These are phyloP conservation scores for Leptinotarsa lineolata DNA, from an alignment of 1,140 invertebrate genomes.

Conservation along the genomic window DNA sequence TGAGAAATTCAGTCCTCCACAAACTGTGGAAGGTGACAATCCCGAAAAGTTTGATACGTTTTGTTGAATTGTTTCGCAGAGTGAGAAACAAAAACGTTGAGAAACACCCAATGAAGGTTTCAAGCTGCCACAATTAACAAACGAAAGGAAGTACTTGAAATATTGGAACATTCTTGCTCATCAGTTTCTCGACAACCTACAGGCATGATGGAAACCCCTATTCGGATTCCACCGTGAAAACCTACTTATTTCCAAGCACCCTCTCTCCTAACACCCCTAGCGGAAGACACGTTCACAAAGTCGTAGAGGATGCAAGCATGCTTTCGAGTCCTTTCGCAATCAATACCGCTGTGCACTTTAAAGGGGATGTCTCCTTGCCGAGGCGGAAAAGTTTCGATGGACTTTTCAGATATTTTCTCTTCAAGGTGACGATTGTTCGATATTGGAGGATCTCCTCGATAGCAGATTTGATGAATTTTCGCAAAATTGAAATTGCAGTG, in stretches of 20 bases:
- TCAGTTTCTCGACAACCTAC: no score
- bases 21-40: no score
- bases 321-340: background rate
- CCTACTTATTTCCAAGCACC: background rate
- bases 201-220: no score
- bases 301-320: conserved; percentile 10
- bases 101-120: no score
- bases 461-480: conserved; percentile 1
- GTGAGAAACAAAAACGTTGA: no score
- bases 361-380: conserved; percentile 16
- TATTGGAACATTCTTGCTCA: no score
- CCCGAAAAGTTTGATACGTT: no score
- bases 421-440: background rate
- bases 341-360: conserved; percentile 18
- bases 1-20: no score
- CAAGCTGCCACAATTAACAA: no score
- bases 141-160: no score
- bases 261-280: background rate
- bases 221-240: background rate
- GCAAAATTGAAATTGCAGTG: background rate
- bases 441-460: background rate
- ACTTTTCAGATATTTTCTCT: background rate
- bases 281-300: conserved; percentile 8
- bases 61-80: no score
- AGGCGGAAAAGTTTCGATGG: background rate